Percentiles rank a stretch among this genome's conserved stretches.
phyloP scores from a whole-genome alignment of 2,888 invertebrate genomes.

The Diabrotica balteata region DNA sequence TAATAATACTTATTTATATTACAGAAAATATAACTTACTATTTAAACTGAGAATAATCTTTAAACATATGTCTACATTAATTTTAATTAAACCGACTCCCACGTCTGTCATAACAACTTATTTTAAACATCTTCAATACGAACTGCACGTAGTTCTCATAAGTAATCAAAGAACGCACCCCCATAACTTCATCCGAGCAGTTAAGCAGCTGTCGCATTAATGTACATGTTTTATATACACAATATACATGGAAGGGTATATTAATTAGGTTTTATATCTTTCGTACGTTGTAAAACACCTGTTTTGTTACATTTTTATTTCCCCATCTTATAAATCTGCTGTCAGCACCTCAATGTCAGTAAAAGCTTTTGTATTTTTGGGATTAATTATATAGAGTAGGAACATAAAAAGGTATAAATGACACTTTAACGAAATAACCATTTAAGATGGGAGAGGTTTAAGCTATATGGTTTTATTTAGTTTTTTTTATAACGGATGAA shows the following conservation, averaged over 20 bases:
- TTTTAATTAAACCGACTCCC: neutral
- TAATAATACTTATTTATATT: no score
- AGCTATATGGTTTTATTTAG: no score
- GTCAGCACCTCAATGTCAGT: slow-evolving; percentile 29
- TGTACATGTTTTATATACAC: slow-evolving; percentile 9
- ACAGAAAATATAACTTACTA: no score
- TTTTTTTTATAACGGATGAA: no score
- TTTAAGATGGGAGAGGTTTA: no score
- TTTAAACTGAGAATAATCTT: no score
- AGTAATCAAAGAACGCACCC: slow-evolving; percentile 25
- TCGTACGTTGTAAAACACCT: slow-evolving; percentile 33
- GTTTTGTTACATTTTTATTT: slow-evolving; percentile 32
- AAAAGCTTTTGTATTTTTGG: slow-evolving; percentile 18
- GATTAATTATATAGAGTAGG: slow-evolving; percentile 17
- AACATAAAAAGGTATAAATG: no score
- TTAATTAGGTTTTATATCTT: slow-evolving; percentile 45
- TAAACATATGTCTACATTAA: no score
- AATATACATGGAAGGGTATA: slow-evolving; percentile 38
- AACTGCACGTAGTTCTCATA: slow-evolving; percentile 8
- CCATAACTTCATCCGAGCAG: slow-evolving; percentile 15
- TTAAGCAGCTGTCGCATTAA: slow-evolving; percentile 34
- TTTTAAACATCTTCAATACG: slow-evolving; percentile 5
- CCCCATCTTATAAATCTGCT: slow-evolving; percentile 25
- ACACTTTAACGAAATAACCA: no score
- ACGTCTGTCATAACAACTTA: slow-evolving; percentile 7